Conservation (phyloP, 2,113 vertebrate species). For the Coracopsis vasa region DNA sequence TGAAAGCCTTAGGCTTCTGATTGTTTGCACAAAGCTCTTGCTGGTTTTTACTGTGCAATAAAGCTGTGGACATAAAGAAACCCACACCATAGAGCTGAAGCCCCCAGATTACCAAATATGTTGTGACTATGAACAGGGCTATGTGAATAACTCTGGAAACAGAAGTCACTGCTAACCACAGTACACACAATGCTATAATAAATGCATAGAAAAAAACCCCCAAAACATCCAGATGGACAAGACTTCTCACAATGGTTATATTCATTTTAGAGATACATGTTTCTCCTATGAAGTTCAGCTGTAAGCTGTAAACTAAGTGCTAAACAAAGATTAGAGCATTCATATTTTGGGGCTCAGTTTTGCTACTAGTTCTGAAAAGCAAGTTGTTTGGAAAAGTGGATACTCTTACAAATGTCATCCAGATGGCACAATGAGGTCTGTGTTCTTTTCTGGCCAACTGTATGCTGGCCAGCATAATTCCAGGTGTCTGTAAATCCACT, state of each 20-base stretch:
- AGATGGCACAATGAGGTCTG: not conserved
- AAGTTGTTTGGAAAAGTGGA: not conserved
- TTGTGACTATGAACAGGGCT: not conserved
- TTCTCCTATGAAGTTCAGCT: not conserved
- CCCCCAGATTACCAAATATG: not conserved
- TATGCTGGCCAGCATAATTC: not conserved
- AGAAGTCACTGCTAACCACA: not conserved
- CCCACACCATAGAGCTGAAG: fast-evolving
- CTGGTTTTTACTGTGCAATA: not conserved
- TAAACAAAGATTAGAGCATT: not conserved
- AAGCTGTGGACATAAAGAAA: not conserved
- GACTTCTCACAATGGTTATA: not conserved
- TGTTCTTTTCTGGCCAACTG: not conserved
- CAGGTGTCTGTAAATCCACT: not conserved
- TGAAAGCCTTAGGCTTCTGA: not conserved
- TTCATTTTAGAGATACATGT: fast-evolving
- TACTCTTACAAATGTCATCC: not conserved
- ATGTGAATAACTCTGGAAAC: not conserved
- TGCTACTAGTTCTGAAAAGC: not conserved
- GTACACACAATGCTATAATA: not conserved
- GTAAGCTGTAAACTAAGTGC: not conserved
- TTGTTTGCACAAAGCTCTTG: not conserved
- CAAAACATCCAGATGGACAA: not conserved
- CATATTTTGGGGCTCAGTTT: not conserved
- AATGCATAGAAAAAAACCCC: not conserved